Evolutionary conservation across 2,797 vertebrate species (phyloP), one percentile per base, ranked within the genome.

Genomic region (Aratinga solstitialis): DNA sequence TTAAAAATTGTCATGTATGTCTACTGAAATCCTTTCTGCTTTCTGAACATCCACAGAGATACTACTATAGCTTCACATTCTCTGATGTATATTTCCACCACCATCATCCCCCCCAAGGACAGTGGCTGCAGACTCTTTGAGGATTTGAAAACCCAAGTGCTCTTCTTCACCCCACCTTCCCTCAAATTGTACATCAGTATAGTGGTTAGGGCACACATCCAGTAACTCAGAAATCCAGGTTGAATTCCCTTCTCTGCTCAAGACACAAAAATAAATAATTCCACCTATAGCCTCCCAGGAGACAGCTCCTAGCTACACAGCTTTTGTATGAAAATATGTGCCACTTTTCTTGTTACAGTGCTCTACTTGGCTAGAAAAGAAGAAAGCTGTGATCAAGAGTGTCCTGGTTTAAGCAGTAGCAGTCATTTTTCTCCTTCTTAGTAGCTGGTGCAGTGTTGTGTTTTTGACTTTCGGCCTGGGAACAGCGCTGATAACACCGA

Each of bases 1-100:
- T 42, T 53, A 26, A 43, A 61, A 21, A 7, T 29, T 9, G 6
- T 5, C 8, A 2, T 11, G 5, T 15, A 14, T 38, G 14, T 10
- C 38, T 68, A 45, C 36, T 34, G 12, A n/a, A 54, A 9, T 81
- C 58, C 15, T 18, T 65, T n/a, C n/a, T 77, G n/a, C 43, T 16
- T 61, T n/a, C n/a, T 77, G 40, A 69, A 15, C 13, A 29, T 9
- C 47, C 22, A 23, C 29, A 40, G n/a, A 82, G 16, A 48, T 6
- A 22, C 3, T 51, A 36, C 19, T 16, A 17, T 5, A 71, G 40
- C 23, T 16, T 61, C 40, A 21, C 21, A 8, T 51, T 76, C 36
- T 69, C 30, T 11, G 17, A 38, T 9, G 27, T 23, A 34, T 2
- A 0, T 16, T 24, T 3, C 32, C n/a, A 16, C 4, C 2, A 13